Base-by-base conservation (phyloP, 1,140 invertebrate genomes). In the Bombus difficillimus region DNA sequence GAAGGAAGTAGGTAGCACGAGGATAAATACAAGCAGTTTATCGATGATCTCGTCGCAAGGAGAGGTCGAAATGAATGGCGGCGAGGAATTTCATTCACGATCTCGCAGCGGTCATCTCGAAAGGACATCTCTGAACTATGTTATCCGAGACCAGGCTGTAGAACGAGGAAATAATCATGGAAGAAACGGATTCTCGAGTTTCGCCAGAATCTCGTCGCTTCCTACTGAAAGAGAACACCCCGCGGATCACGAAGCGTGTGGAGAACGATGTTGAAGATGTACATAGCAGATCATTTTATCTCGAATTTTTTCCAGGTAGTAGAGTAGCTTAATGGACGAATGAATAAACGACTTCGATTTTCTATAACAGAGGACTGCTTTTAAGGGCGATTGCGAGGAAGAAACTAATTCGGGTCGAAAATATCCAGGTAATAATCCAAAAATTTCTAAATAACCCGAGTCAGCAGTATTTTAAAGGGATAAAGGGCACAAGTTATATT, bases 41-140 rank as follows among this genome's bases (percentile, higher is more conserved):
- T 94, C 94, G 91, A 85, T 88, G 90, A 95, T 94, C 88, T 88
- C 39, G 32, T 66, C 22, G 59, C 41, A 39, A 25, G 81, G 73
- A 72, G 69, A 81, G 66, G 6, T 37, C 41, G 66, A 62, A 66
- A 86, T 90, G 89, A 90, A 90, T 90, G 86, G 81, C 34, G n/a
- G 81, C 81, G 39, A 89, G 88, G 90, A 89, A 90, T 92, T 93
- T 94, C 94, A 94, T 95, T 94, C 93, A 93, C 86, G 86, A 81
- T 86, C 80, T 68, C 53, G 73, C 57, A 39, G 39, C 66, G 85
- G 83, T 79, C 91, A 92, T 94, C 92, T 94, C 86, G 74, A 88
- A 81, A 91, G 86, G 91, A 92, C 89, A 93, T 93, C 92, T 91
- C 75, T 78, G 62, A 81, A 74, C 68, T 78, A 32, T 53, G 77